Evolutionary conservation across 2,113 vertebrate genomes (phyloP).

Genomic region (Ornithorhynchus anatinus): DNA sequence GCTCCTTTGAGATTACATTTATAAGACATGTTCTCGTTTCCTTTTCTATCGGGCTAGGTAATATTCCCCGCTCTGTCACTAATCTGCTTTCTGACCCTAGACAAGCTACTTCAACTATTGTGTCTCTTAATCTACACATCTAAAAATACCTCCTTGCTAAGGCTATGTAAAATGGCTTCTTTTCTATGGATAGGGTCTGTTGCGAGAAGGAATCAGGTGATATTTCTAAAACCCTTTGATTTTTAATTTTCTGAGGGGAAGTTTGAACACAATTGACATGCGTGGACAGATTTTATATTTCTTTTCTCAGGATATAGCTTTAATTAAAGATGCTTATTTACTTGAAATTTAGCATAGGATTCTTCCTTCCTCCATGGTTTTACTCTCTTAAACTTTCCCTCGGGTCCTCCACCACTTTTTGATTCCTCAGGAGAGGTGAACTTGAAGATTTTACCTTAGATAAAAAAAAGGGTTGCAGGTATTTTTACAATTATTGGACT

Average conservation of each 20-base stretch:
- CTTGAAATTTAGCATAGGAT: not conserved
- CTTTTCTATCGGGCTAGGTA: too few species aligned
- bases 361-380: constrained; percentile 1
- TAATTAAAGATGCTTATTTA: constrained; percentile 29
- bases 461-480: constrained; percentile 23
- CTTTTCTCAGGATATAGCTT: constrained; percentile 28
- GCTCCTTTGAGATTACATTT: not conserved
- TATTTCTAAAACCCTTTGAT: not conserved
- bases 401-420: constrained; percentile 13
- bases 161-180: too few species aligned
- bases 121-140: too few species aligned
- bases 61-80: too few species aligned
- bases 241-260: constrained; percentile 19
- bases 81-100: too few species aligned
- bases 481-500: constrained; percentile 19
- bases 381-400: not conserved
- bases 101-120: too few species aligned
- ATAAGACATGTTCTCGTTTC: not conserved
- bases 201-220: not conserved
- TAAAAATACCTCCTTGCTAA: too few species aligned
- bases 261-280: constrained; percentile 19
- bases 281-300: constrained; percentile 26
- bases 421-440: constrained; percentile 29
- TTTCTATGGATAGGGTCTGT: too few species aligned
- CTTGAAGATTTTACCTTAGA: constrained; percentile 18